A percentile compares a stretch with the other conserved stretches of the same genome.
These are phyloP conservation scores for Andrena camellia DNA, from an alignment of 2,888 invertebrate genomes.

Conservation along the genomic window DNA sequence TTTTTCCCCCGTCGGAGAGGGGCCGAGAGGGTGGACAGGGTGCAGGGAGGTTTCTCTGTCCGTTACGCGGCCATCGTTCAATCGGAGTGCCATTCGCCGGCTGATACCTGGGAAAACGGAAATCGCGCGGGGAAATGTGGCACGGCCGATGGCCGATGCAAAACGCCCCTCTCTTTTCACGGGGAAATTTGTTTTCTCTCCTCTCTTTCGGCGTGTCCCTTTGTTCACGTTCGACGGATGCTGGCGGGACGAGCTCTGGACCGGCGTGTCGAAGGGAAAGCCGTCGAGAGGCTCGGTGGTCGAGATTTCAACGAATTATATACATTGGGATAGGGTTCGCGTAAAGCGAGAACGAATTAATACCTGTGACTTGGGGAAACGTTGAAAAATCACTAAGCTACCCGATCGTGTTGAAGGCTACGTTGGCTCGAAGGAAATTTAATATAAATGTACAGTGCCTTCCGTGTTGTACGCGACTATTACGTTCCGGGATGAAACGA, in stretches of 20 bases:
- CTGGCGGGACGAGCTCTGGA: neutral
- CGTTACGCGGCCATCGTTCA: slow-evolving; percentile 49
- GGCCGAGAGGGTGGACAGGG: slow-evolving; percentile 2
- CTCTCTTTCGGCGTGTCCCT: slow-evolving; percentile 11
- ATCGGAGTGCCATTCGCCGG: slow-evolving; percentile 46
- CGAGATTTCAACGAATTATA: slow-evolving; percentile 17
- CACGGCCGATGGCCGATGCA: slow-evolving; percentile 24
- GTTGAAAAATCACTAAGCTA: too few relatives aligned
- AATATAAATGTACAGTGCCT: slow-evolving; percentile 5
- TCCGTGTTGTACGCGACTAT: neutral
- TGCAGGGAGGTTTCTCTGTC: slow-evolving; percentile 18
- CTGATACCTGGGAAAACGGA: slow-evolving; percentile 42
- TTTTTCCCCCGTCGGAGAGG: slow-evolving; percentile 44
- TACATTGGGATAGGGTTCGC: too few relatives aligned
- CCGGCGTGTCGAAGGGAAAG: neutral
- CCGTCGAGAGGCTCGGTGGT: neutral
- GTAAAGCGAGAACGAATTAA: neutral
- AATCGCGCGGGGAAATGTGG: slow-evolving; percentile 46
- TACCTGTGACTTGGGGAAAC: too few relatives aligned
- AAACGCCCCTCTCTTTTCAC: slow-evolving; percentile 32
- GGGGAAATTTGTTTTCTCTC: slow-evolving; percentile 27
- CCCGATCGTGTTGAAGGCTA: neutral
- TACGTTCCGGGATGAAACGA: slow-evolving; percentile 11
- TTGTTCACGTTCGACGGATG: slow-evolving; percentile 39
- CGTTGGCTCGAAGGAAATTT: slow-evolving; percentile 7